Base-by-base conservation (phyloP, 2,113 vertebrate species). In the Thinocorus orbignyianus region DNA sequence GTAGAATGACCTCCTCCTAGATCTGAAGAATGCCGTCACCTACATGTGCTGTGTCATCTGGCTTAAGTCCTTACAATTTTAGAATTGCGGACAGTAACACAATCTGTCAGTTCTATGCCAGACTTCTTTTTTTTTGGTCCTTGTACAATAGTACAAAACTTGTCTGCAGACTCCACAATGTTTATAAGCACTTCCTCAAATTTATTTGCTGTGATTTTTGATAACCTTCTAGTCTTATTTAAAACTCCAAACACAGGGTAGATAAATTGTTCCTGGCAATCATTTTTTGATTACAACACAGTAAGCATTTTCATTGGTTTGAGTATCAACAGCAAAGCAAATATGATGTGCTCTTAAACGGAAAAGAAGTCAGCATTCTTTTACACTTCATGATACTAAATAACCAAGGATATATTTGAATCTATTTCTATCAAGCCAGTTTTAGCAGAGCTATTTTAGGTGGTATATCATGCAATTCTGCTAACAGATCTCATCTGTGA, bases 161-260 rank as follows among this genome's bases (percentile, higher is more conserved):
- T 44, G 22, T 72, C 52, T 88, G 86, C n/a, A 73, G 78, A 86
- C 49, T 91, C 60, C 28, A 28, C 1, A 6, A n/a, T 89, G 88
- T 95, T 96, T 96, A 88, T 91, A 89, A 81, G 23, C 33, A 70
- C 62, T 96, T 96, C 93, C 92, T 87, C 61, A 91, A 61, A 79
- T 78, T 76, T 77, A 52, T 85, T 84, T 10, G 1, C 30, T 49
- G 23, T 35, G 65, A 52, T 68, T 95, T 96, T 93, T 92, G 10
- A 90, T 81, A 91, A 81, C 25, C 14, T 91, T 60, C 55, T 69
- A 25, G 42, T 91, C 60, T 52, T 87, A 77, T 88, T 94, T 94
- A 95, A 92, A 93, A 85, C 35, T 84, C 33, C 42, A 78, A 77
- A 55, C 18, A 58, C 1, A 0, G 11, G 16, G 22, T 64, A 85